Evolutionary conservation across 2,113 vertebrate genomes (phyloP).

Genomic region (Strix uralensis): DNA sequence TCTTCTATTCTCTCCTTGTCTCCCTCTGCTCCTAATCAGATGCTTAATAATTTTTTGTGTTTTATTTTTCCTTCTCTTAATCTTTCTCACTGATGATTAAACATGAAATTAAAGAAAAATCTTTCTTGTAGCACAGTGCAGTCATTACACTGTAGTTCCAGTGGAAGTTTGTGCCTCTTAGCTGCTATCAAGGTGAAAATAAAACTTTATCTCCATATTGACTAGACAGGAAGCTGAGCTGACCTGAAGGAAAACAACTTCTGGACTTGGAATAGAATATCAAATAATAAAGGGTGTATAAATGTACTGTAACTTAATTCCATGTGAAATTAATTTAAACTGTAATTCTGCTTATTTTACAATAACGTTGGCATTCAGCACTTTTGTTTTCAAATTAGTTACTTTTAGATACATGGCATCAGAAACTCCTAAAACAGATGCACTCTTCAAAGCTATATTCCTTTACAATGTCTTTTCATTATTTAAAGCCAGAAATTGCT

Average conservation of each 20-base stretch:
- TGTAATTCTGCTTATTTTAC: background rate
- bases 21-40: background rate
- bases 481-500: background rate
- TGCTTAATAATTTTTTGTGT: background rate
- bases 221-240: background rate
- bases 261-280: background rate
- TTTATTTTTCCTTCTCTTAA: background rate
- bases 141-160: background rate
- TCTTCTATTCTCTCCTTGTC: background rate
- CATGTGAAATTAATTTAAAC: background rate
- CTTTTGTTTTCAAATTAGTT: background rate
- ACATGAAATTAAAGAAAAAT: background rate
- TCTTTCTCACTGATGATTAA: background rate
- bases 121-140: background rate
- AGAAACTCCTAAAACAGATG: background rate
- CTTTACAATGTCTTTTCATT: background rate
- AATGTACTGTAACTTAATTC: background rate
- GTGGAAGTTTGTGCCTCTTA: background rate
- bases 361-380: background rate
- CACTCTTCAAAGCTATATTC: background rate
- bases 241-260: background rate
- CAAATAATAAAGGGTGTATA: background rate
- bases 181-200: background rate
- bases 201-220: background rate
- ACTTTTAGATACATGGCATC: background rate